A percentile compares a stretch with the other conserved stretches of the same genome.
Conservation (phyloP, 2,888 invertebrate species). For the Zonitis immaculata region DNA sequence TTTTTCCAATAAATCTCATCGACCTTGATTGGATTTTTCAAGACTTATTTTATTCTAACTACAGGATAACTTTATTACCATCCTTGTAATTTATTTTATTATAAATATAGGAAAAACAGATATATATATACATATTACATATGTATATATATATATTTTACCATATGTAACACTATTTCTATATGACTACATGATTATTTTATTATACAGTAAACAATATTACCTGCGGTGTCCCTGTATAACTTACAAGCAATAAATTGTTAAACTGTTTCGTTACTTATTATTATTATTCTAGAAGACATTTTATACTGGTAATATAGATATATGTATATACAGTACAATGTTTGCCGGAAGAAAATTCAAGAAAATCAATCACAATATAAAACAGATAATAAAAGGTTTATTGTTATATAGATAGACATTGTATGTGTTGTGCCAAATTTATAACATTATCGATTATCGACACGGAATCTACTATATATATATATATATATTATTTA, state of each 20-base stretch:
- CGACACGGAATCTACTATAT: too few species aligned
- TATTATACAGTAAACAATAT: not conserved
- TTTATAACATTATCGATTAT: not conserved
- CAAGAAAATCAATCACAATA: not conserved
- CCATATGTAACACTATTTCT: not conserved
- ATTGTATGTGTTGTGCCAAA: not conserved
- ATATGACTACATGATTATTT: not conserved
- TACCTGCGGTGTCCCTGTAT: not conserved
- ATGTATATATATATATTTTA: too few species aligned
- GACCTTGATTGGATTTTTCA: not conserved
- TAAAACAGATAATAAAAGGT: not conserved
- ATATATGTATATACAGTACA: not conserved
- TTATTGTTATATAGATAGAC: too few species aligned
- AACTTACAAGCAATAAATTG: not conserved
- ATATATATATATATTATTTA: too few species aligned
- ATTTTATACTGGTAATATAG: not conserved
- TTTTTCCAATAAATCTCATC: not conserved
- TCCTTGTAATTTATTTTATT: constrained; percentile 10
- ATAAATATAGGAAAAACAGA: not conserved
- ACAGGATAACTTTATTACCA: constrained; percentile 16
- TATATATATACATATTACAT: too few species aligned
- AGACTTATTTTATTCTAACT: not conserved
- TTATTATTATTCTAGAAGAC: not conserved
- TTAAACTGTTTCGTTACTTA: not conserved
- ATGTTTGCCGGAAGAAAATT: not conserved